phyloP scores from a whole-genome alignment of 2,888 invertebrate species.

The Microdon myrmicae region DNA sequence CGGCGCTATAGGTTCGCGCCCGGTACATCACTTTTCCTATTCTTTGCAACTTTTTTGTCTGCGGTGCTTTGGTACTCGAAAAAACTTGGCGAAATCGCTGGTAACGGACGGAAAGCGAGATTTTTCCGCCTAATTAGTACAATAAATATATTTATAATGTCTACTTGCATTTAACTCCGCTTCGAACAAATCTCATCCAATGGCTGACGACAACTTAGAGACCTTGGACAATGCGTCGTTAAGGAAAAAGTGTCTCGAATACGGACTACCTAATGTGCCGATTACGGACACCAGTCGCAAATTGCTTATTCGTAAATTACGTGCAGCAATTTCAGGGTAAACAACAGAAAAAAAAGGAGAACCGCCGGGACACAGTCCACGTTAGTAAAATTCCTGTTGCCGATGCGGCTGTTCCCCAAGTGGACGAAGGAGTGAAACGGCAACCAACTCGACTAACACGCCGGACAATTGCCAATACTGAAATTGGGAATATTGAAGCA shows the following conservation, averaged over 20 bases:
- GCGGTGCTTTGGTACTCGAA: too few species aligned
- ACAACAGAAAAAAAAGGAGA: conserved; percentile 52
- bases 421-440: conserved; percentile 30
- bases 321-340: conserved; percentile 55
- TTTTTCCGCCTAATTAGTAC: too few species aligned
- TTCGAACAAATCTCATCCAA: too few species aligned
- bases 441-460: conserved; percentile 52
- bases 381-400: conserved; percentile 54
- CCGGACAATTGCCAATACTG: conserved; percentile 58
- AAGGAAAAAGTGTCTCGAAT: conserved; percentile 59
- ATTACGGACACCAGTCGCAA: conserved; percentile 63
- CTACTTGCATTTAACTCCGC: too few species aligned
- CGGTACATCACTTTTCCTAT: too few species aligned
- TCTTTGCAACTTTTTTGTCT: too few species aligned
- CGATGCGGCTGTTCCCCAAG: conserved; percentile 4
- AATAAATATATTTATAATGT: too few species aligned
- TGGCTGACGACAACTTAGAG: conserved; percentile 57
- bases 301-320: conserved; percentile 59
- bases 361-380: conserved; percentile 61
- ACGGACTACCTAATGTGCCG: conserved; percentile 62
- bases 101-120: too few species aligned
- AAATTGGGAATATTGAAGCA: too few species aligned
- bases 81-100: too few species aligned
- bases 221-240: conserved; percentile 59
- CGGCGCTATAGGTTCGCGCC: too few species aligned